Base-by-base conservation (phyloP, 2,888 invertebrate species). In the Euclidia mi region DNA sequence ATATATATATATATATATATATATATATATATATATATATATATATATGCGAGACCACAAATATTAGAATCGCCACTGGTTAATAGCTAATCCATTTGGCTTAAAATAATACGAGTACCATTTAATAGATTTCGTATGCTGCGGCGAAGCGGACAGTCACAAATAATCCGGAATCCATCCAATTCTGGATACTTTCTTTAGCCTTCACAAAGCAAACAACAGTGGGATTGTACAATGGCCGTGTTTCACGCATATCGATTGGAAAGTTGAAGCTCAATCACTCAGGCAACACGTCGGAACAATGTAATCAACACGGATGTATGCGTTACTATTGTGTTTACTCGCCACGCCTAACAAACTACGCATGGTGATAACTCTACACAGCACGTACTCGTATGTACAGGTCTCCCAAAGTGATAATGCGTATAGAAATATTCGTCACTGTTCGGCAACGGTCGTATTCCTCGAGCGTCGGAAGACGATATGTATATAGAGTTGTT, bases 261-360 rank as follows among this genome's bases (percentile, higher is more conserved):
- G 71, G 59, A 70, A 67, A 75, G 66, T 75, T 65, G 65, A 62
- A 66, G 71, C 62, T 71, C 78, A 75, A 81, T 82, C 78, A 81
- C 75, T 81, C 78, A 76, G 44, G 67, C 53, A 57, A 50, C 53
- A 45, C 51, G 65, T 56, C 31, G 25, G 58, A 64, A 73, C 77
- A 58, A 72, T 56, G 69, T 74, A 72, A 81, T 82, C 74, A 70
- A 71, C 73, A 60, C 63, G 57, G 62, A 56, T 69, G 67, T 59
- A 65, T 25, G 20, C 20, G 7, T 71, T 71, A 77, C 60, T 65
- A 61, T 68, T 47, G 65, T 73, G 76, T 78, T 76, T 71, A 68
- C 65, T 51, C 43, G 65, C 61, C 71, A 55, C 59, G 62, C 64
- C 72, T 66, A 68, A 58, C 64, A 59, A 57, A 71, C 46, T 38